These are phyloP conservation scores for Nephrotoma guestfalica DNA, from an alignment of 2,888 invertebrate species.

Conservation along the genomic window DNA sequence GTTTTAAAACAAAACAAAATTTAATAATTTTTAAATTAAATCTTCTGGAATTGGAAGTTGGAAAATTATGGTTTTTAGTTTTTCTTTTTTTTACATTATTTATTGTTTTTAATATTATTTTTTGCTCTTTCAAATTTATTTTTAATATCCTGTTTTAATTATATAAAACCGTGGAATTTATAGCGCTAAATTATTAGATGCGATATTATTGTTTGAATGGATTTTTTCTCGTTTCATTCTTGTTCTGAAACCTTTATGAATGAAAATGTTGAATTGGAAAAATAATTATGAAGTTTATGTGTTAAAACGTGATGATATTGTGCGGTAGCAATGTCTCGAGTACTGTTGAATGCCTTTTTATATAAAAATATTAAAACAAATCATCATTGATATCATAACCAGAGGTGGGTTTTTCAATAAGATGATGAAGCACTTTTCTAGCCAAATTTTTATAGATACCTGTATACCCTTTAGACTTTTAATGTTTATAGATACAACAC, in stretches of 20 bases:
- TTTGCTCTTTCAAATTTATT: not conserved
- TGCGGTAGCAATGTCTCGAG: not conserved
- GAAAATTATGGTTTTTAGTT: not conserved
- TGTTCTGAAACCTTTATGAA: not conserved
- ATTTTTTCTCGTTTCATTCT: not conserved
- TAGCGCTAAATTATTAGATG: not conserved
- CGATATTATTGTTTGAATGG: not conserved
- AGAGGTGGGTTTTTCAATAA: too few relatives aligned
- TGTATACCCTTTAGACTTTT: too few relatives aligned
- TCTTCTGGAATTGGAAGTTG: not conserved
- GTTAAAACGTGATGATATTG: not conserved
- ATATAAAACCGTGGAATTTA: not conserved
- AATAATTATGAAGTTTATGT: not conserved
- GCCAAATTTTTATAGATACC: too few relatives aligned
- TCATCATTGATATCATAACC: too few relatives aligned
- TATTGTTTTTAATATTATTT: not conserved
- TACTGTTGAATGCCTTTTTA: too few relatives aligned
- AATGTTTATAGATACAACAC: too few relatives aligned
- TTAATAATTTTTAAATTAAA: not conserved
- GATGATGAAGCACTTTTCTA: too few relatives aligned
- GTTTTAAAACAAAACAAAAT: not conserved
- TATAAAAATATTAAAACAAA: too few relatives aligned
- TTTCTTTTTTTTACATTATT: not conserved
- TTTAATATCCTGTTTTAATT: not conserved
- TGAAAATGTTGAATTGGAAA: not conserved